phyloP scores from a whole-genome alignment of 2,888 invertebrate genomes.

The Orchesellides sinensis region DNA sequence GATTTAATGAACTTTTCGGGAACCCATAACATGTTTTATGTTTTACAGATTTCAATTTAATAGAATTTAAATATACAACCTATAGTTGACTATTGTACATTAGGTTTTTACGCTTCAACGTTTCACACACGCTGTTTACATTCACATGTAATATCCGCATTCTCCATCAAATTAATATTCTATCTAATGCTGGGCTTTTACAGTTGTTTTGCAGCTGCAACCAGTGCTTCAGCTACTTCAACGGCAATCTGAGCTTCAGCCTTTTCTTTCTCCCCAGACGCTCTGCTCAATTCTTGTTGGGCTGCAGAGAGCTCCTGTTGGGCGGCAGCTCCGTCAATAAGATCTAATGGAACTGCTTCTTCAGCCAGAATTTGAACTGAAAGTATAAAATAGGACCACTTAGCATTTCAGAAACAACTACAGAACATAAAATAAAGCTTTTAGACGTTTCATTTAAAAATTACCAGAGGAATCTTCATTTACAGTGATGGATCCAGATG shows the following conservation, averaged over 20 bases:
- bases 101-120: slow-evolving; percentile 6
- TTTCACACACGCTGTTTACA: slow-evolving; percentile 9
- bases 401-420: background rate
- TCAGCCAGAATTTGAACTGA: slow-evolving; percentile 92
- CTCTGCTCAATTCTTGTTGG: slow-evolving; percentile 88
- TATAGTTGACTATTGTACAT: slow-evolving; percentile 41
- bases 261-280: slow-evolving; percentile 87
- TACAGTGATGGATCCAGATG: slow-evolving; percentile 96
- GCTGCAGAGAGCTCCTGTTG: slow-evolving; percentile 90
- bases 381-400: slow-evolving; percentile 25
- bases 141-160: slow-evolving; percentile 16
- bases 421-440: too few species aligned
- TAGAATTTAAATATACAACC: slow-evolving; percentile 20
- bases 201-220: slow-evolving; percentile 85
- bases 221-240: slow-evolving; percentile 95
- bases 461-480: slow-evolving; percentile 95
- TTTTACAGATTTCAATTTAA: slow-evolving; percentile 21
- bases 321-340: slow-evolving; percentile 88
- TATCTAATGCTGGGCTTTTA: slow-evolving; percentile 9
- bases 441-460: slow-evolving; percentile 1
- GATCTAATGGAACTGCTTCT: slow-evolving; percentile 93
- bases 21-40: too few species aligned
- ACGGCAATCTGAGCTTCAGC: slow-evolving; percentile 96
- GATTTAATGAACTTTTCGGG: too few species aligned
- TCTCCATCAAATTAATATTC: background rate